phyloP scores from a whole-genome alignment of 2,888 invertebrate species.

The Rhaphigaster nebulosa region DNA sequence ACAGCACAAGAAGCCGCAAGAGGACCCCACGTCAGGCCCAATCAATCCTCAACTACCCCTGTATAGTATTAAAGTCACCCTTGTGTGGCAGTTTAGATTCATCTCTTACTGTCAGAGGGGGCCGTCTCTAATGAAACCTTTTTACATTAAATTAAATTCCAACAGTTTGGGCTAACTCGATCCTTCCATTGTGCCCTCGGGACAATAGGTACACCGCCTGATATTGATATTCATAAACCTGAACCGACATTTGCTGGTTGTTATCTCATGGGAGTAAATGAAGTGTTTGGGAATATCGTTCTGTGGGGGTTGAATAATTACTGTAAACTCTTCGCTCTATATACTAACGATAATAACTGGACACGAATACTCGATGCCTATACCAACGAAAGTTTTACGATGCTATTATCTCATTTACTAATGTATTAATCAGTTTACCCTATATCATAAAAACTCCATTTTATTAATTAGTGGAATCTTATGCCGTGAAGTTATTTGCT shows the following conservation, averaged over 20 bases:
- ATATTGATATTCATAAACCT: conserved; percentile 40
- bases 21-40: background rate
- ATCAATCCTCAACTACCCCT: conserved; percentile 18
- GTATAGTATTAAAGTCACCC: conserved; percentile 39
- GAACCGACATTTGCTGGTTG: background rate
- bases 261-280: conserved; percentile 13
- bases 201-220: background rate
- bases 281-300: background rate
- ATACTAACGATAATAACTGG: background rate
- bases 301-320: background rate
- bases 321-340: background rate
- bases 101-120: conserved; percentile 1
- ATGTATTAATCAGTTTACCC: too few species aligned
- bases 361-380: background rate
- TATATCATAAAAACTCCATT: too few species aligned
- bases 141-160: conserved; percentile 49
- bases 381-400: too few species aligned
- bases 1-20: background rate
- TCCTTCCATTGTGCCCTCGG: background rate
- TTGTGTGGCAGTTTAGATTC: conserved; percentile 31
- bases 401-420: too few species aligned
- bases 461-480: too few species aligned
- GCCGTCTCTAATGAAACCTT: conserved; percentile 15
- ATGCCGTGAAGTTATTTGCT: too few species aligned
- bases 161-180: background rate